Conservation (phyloP, 2,113 vertebrate species). For the Aramus guarauna region DNA sequence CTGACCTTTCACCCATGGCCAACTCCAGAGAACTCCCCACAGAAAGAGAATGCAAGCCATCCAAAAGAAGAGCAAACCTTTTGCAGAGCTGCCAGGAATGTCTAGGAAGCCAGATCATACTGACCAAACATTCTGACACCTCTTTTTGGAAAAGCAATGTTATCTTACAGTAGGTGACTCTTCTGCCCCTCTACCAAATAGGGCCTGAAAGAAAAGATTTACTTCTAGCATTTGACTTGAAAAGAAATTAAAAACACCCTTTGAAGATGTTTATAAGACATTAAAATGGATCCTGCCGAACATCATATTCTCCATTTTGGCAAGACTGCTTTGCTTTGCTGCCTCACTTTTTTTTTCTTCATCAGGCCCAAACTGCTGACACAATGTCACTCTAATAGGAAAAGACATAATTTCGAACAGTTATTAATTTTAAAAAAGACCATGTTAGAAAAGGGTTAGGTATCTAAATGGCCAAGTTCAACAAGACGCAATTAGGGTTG, state of each 20-base stretch:
- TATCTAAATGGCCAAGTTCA: constrained; percentile 9
- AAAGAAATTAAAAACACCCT: background rate
- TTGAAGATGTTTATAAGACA: constrained; percentile 64
- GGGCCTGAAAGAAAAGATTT: background rate
- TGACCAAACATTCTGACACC: background rate
- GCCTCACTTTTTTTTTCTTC: background rate
- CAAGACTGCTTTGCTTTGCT: constrained; percentile 32
- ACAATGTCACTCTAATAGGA: constrained; percentile 34
- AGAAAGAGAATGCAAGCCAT: background rate
- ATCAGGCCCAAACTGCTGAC: constrained; percentile 21
- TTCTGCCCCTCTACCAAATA: background rate
- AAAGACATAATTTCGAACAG: background rate
- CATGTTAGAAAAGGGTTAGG: constrained; percentile 14
- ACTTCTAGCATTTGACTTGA: background rate
- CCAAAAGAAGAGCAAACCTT: background rate
- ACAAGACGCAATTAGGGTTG: background rate
- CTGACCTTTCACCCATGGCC: background rate
- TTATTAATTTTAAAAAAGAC: background rate
- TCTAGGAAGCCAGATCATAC: background rate
- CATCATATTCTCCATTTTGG: background rate
- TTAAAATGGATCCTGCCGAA: constrained; percentile 53
- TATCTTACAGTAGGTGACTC: background rate
- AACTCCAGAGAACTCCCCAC: background rate
- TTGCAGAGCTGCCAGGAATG: background rate
- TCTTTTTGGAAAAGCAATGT: background rate